Evolutionary conservation across 2,888 invertebrate species (phyloP).

Genomic region (Bhutanitis thaidina): DNA sequence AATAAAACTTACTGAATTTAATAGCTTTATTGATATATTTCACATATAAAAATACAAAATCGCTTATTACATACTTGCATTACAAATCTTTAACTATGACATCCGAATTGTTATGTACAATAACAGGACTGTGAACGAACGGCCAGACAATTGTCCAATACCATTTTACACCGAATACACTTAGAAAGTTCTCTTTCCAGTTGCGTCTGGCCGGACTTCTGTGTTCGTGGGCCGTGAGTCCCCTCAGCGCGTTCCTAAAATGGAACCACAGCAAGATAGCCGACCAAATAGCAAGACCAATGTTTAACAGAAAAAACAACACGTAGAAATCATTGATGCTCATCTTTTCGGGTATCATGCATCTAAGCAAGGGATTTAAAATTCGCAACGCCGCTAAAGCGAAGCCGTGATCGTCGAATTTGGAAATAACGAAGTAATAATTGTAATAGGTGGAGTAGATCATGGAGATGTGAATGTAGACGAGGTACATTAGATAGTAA

Average conservation of each 20-base stretch:
- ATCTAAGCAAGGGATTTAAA: slow-evolving; percentile 41
- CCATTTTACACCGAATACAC: slow-evolving; percentile 68
- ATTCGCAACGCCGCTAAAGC: slow-evolving; percentile 34
- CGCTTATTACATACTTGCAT: neutral
- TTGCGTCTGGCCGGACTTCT: slow-evolving; percentile 80
- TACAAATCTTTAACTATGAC: neutral
- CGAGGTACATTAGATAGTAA: slow-evolving; percentile 87
- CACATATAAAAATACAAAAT: neutral
- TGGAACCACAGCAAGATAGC: slow-evolving; percentile 43
- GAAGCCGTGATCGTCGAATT: slow-evolving; percentile 36
- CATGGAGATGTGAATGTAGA: slow-evolving; percentile 84
- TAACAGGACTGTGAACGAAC: slow-evolving; percentile 43
- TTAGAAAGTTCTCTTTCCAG: slow-evolving; percentile 82
- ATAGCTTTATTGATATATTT: too few species aligned
- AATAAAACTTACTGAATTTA: too few species aligned
- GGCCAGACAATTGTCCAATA: slow-evolving; percentile 49
- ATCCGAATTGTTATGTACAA: slow-evolving; percentile 20
- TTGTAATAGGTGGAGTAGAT: slow-evolving; percentile 84
- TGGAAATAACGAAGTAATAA: slow-evolving; percentile 79
- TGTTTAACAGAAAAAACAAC: slow-evolving; percentile 40
- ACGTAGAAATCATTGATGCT: slow-evolving; percentile 41
- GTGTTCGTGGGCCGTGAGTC: slow-evolving; percentile 66
- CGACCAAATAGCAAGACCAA: slow-evolving; percentile 40
- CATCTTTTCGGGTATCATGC: slow-evolving; percentile 33
- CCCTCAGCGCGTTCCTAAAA: slow-evolving; percentile 69